Evolutionary conservation across 2,888 invertebrate genomes (phyloP).

Genomic region (Sinohyriopsis cumingii): DNA sequence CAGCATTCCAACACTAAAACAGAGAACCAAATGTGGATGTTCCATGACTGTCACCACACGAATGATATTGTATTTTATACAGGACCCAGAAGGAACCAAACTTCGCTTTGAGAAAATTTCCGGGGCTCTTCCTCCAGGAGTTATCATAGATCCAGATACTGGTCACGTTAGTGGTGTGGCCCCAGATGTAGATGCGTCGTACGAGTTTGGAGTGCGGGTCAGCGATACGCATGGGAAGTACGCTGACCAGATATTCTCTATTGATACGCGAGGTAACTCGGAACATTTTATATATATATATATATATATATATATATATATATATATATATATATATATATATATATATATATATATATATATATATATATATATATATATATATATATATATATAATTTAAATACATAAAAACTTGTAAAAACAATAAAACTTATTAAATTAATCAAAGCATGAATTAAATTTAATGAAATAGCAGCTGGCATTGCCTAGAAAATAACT

Average conservation of each 20-base stretch:
- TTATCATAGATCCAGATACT: constrained; percentile 24
- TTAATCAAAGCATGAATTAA: no score
- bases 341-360: neutral
- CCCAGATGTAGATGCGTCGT: constrained; percentile 47
- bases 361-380: neutral
- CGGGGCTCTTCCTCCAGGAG: constrained; percentile 43
- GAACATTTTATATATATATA: neutral
- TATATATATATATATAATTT: no score
- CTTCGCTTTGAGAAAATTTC: constrained; percentile 40
- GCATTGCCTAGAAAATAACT: no score
- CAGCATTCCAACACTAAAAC: no score
- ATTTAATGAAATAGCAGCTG: no score
- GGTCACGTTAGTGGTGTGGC: constrained; percentile 32
- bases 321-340: neutral
- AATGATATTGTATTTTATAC: neutral
- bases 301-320: neutral
- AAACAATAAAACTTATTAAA: no score
- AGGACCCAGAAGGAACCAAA: constrained; percentile 41
- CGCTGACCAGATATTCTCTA: constrained; percentile 45
- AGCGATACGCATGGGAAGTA: constrained; percentile 44
- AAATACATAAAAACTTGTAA: no score
- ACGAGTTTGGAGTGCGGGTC: constrained; percentile 45
- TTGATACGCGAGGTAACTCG: constrained; percentile 40
- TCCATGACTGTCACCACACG: no score
- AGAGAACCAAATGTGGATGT: no score